phyloP scores from a whole-genome alignment of 2,113 vertebrate genomes.

The Gasterosteus aculeatus region DNA sequence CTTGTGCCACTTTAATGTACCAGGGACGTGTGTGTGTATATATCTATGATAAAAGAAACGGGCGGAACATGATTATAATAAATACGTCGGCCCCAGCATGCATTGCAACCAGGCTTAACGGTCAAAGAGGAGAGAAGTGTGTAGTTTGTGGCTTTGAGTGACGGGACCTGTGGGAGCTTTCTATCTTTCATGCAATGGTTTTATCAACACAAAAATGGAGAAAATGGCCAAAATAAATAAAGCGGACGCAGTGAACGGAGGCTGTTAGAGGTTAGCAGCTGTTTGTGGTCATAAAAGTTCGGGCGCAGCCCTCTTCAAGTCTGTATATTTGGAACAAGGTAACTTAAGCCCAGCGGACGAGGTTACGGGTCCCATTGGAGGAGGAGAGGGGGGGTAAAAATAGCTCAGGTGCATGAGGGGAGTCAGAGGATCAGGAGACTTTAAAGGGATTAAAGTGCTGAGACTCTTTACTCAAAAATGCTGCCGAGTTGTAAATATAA shows the following conservation, averaged over 20 bases:
- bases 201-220: too few species aligned
- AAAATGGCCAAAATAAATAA: background rate
- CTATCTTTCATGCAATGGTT: background rate
- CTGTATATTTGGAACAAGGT: constrained; percentile 80
- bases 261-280: constrained; percentile 78
- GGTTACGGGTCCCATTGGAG: constrained; percentile 52
- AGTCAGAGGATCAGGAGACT: constrained; percentile 62
- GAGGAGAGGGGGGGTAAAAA: constrained; percentile 65
- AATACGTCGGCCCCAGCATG: background rate
- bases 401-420: constrained; percentile 66
- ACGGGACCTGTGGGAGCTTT: constrained; percentile 15
- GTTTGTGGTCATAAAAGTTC: constrained; percentile 69
- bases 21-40: background rate
- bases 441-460: constrained; percentile 44
- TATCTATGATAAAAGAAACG: too few species aligned
- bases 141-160: constrained; percentile 18
- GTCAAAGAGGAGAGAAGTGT: constrained; percentile 24
- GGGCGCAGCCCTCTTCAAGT: constrained; percentile 55
- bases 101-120: constrained; percentile 5
- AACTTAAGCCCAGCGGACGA: constrained; percentile 70
- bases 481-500: background rate
- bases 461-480: constrained; percentile 12
- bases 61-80: background rate
- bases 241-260: background rate
- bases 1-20: background rate